Evolutionary conservation across 2,888 invertebrate species (phyloP).

Genomic region (Linnaemya vulpina): DNA sequence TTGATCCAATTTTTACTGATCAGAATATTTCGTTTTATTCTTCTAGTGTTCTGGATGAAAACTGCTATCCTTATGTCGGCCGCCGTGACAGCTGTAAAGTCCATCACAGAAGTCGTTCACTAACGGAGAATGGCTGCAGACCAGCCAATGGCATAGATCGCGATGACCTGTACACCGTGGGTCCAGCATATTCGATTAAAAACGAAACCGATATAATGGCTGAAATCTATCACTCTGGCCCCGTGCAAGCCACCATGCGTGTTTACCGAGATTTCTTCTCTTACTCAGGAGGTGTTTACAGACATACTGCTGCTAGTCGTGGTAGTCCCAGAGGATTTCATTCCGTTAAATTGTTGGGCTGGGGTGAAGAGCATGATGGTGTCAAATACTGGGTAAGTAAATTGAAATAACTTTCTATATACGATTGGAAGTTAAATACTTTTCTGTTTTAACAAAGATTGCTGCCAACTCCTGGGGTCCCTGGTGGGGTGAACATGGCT

Average conservation of each 20-base stretch:
- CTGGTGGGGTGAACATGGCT: constrained; percentile 96
- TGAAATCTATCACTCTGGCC: constrained; percentile 94
- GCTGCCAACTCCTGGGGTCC: constrained; percentile 97
- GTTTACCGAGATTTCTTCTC: constrained; percentile 97
- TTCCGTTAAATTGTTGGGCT: constrained; percentile 95
- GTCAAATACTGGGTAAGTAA: constrained; percentile 93
- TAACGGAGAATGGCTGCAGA: constrained; percentile 85
- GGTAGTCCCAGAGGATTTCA: constrained; percentile 89
- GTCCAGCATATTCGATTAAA: constrained; percentile 89
- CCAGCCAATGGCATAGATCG: constrained; percentile 83
- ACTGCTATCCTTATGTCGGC: constrained; percentile 92
- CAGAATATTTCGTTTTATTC: background rate
- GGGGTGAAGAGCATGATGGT: constrained; percentile 90
- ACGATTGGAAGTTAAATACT: background rate
- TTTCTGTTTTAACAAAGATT: constrained; percentile 85
- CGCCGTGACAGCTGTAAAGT: constrained; percentile 87
- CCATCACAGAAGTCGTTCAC: constrained; percentile 82
- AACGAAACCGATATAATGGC: constrained; percentile 94
- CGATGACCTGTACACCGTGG: constrained; percentile 87
- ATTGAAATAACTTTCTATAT: background rate
- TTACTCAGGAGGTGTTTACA: constrained; percentile 93
- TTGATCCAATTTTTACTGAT: background rate
- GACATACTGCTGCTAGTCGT: constrained; percentile 85
- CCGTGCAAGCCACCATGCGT: constrained; percentile 96
- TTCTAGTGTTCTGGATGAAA: constrained; percentile 90